These are phyloP conservation scores for Sturmia bella DNA, from an alignment of 2,888 invertebrate species.

Conservation along the genomic window DNA sequence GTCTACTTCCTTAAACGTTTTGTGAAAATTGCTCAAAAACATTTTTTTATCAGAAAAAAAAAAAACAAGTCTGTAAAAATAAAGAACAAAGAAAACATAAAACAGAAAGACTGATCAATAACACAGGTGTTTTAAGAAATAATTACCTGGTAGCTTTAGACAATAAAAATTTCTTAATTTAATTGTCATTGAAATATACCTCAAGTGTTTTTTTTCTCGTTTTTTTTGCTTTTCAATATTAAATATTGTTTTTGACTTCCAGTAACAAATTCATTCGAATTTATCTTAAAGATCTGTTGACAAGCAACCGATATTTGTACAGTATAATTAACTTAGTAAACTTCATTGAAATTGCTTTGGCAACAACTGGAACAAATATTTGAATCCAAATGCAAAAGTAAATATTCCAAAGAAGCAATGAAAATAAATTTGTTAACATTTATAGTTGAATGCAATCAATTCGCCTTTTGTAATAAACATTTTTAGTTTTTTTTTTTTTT, in stretches of 20 bases:
- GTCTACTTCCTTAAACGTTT: too few relatives aligned
- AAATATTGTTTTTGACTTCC: conserved; percentile 13
- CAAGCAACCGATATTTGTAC: conserved; percentile 42
- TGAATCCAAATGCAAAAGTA: neutral
- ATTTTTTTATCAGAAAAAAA: too few relatives aligned
- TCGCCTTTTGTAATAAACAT: conserved; percentile 18
- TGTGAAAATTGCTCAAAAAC: too few relatives aligned
- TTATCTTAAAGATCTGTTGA: conserved; percentile 27
- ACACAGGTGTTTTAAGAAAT: conserved; percentile 14
- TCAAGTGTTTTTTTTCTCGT: conserved; percentile 1
- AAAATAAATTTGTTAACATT: conserved; percentile 59
- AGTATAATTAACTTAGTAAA: conserved; percentile 37
- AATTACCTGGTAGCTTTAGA: conserved; percentile 21
- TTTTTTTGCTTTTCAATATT: too few relatives aligned
- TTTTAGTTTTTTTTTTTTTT: conserved; percentile 11
- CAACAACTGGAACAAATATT: conserved; percentile 31
- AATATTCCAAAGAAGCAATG: neutral
- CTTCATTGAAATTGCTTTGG: conserved; percentile 24
- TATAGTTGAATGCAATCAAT: conserved; percentile 49
- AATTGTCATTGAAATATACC: neutral
- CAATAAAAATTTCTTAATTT: conserved; percentile 29
- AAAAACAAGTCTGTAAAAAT: too few relatives aligned
- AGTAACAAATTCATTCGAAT: conserved; percentile 6
- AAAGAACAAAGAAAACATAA: too few relatives aligned
- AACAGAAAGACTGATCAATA: neutral